Evolutionary conservation across 2,113 vertebrate species (phyloP).

Genomic region (Chelonoidis abingdonii): DNA sequence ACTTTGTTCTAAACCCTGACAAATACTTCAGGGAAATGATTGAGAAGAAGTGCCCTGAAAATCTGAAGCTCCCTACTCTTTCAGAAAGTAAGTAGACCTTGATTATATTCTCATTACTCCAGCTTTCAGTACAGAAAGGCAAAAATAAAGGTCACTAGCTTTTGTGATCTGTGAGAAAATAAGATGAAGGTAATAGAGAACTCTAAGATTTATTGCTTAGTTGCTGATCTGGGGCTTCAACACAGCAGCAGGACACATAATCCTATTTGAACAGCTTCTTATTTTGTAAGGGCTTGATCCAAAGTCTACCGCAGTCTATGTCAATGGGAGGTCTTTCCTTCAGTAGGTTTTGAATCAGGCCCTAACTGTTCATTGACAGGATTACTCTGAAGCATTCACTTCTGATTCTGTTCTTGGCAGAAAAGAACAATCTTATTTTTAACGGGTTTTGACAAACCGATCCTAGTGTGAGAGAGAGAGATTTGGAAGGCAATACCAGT

Average conservation of each 20-base stretch:
- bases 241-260: constrained; percentile 17
- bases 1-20: constrained; percentile 74
- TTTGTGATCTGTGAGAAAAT: constrained; percentile 58
- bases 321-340: not conserved
- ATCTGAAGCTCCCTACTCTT: constrained; percentile 50
- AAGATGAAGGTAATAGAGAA: constrained; percentile 59
- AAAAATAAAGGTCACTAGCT: constrained; percentile 53
- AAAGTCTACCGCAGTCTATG: not conserved
- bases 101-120: constrained; percentile 59
- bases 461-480: not conserved
- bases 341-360: not conserved
- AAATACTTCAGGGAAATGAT: constrained; percentile 70
- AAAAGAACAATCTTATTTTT: constrained; percentile 14
- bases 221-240: constrained; percentile 49
- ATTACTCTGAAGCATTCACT: not conserved
- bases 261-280: not conserved
- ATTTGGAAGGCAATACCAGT: not conserved
- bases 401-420: fast-evolving
- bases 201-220: constrained; percentile 66
- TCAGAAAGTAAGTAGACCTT: constrained; percentile 77
- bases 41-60: constrained; percentile 38
- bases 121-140: constrained; percentile 44
- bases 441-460: not conserved
- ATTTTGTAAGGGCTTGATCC: not conserved
- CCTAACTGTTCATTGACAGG: not conserved